These are phyloP conservation scores for Myotis pilosus DNA, from an alignment of 2,797 vertebrate species.

Conservation along the genomic window DNA sequence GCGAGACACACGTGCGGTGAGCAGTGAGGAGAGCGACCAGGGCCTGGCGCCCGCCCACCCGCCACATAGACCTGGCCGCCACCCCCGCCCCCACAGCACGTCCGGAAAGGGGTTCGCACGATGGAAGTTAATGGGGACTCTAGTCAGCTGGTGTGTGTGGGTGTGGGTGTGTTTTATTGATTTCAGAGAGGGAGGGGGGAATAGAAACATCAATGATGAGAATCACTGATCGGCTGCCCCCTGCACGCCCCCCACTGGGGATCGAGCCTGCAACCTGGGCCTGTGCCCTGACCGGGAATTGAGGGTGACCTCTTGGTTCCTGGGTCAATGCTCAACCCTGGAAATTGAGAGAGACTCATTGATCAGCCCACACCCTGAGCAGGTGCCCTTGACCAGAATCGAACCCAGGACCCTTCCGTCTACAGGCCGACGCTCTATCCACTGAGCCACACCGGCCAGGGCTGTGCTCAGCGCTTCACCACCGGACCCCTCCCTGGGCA, in stretches of 20 bases:
- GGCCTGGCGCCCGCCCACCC: too few species aligned
- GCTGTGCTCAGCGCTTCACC: not conserved
- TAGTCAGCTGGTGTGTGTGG: not conserved
- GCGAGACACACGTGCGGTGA: rapidly evolving
- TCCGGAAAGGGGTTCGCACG: rapidly evolving
- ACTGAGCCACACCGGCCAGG: not conserved
- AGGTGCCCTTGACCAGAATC: not conserved
- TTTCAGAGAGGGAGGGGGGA: too few species aligned
- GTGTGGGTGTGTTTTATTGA: too few species aligned
- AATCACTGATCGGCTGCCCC: not conserved
- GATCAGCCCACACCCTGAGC: too few species aligned
- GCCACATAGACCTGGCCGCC: not conserved
- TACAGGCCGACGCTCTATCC: not conserved
- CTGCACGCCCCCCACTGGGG: not conserved
- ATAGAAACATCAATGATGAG: not conserved
- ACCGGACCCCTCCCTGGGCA: too few species aligned
- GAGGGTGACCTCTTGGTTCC: too few species aligned
- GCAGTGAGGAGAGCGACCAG: not conserved
- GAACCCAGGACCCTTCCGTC: not conserved
- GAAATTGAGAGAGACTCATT: too few species aligned
- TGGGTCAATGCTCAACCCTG: not conserved
- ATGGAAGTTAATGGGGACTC: rapidly evolving
- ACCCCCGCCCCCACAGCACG: not conserved
- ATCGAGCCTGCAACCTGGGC: not conserved
- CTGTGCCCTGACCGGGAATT: too few species aligned